Conservation (phyloP, 2,113 vertebrate genomes). For the Cinclus mexicanus region DNA sequence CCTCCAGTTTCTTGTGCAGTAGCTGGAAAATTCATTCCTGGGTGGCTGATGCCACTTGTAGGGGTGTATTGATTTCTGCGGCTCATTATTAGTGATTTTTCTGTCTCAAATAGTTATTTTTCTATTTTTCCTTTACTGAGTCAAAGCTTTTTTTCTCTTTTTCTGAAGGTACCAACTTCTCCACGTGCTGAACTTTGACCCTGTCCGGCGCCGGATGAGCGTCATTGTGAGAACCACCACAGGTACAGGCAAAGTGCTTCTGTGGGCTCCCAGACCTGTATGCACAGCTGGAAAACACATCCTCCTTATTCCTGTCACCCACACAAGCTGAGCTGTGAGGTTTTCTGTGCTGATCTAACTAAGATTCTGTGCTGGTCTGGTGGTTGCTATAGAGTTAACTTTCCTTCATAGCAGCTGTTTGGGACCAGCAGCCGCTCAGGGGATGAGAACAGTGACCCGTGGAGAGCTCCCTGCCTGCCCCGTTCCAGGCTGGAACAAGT, state of each 20-base stretch:
- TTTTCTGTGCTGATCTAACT: not conserved
- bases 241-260: conserved; percentile 66
- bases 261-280: not conserved
- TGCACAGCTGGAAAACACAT: not conserved
- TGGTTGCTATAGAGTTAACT: not conserved
- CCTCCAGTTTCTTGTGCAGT: not conserved
- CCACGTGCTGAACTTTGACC: conserved; percentile 92
- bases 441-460: not conserved
- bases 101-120: not conserved
- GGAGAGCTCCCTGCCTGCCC: not conserved
- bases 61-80: not conserved
- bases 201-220: conserved; percentile 94
- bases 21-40: not conserved
- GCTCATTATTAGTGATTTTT: not conserved
- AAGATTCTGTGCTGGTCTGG: not conserved
- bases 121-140: not conserved
- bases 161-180: conserved; percentile 88
- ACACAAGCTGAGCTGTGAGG: not conserved
- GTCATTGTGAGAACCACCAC: conserved; percentile 86
- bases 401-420: accelerated
- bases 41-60: not conserved
- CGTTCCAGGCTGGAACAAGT: not conserved
- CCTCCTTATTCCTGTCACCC: not conserved
- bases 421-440: not conserved
- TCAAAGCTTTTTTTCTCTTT: not conserved